A percentile compares a stretch with the other conserved stretches of the same genome.
These are phyloP conservation scores for Rhinophrynus dorsalis DNA, from an alignment of 2,797 vertebrate genomes.

Conservation along the genomic window DNA sequence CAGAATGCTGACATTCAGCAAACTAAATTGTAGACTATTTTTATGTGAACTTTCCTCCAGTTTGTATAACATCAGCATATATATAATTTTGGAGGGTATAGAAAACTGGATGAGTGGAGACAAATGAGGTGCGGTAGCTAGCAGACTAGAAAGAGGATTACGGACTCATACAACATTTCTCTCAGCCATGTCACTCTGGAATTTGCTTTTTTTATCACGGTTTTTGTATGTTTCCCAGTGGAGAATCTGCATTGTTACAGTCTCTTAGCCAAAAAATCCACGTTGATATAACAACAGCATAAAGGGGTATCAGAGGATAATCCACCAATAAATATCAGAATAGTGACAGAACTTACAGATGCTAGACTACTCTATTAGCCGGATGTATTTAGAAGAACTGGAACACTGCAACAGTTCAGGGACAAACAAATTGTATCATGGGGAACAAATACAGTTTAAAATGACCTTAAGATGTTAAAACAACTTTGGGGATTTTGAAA, in stretches of 20 bases:
- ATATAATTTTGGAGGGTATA: neutral
- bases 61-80: no score
- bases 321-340: conserved; percentile 9
- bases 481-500: no score
- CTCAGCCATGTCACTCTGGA: neutral
- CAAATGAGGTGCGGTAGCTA: conserved; percentile 20
- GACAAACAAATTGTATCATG: no score
- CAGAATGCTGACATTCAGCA: no score
- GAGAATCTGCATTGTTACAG: no score
- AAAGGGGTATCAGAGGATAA: conserved; percentile 15
- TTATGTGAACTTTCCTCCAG: no score
- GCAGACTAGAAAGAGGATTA: neutral
- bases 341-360: conserved; percentile 19
- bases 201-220: neutral
- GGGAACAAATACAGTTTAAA: no score
- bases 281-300: conserved; percentile 22
- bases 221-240: no score
- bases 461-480: no score
- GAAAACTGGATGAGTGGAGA: neutral
- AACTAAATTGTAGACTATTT: no score
- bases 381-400: no score
- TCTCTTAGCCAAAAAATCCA: conserved; percentile 11
- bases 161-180: neutral
- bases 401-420: neutral
- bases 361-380: neutral